Evolutionary conservation across 2,113 vertebrate genomes (phyloP), one percentile per base, ranked within the genome.

Genomic region (Colaptes auratus): DNA sequence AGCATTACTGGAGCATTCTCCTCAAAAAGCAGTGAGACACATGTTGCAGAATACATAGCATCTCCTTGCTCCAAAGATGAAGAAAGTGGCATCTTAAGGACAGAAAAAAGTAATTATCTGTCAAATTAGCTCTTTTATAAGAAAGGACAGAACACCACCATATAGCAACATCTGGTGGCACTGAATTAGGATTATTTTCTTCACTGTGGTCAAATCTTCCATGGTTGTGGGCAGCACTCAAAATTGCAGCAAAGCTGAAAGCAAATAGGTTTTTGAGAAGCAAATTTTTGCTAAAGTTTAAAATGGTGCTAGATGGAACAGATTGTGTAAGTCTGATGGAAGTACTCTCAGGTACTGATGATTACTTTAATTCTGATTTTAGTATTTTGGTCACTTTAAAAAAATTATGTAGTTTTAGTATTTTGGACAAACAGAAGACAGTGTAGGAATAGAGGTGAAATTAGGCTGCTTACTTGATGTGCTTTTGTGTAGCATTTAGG

Each of bases 401-500:
- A 24, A 52, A 53, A 60, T 39, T 50, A 2, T 66, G 19, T 53
- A 21, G 0, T 42, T 82, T 78, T 78, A 52, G 19, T 73, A 8
- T 92, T 89, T 76, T 76, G 25, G 44, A 30, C 7, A 36, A 23
- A 59, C n/a, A 72, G 35, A 75, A 24, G 66, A n/a, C 27, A 82
- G 35, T 39, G 5, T 81, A 60, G 64, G n/a, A 90, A 18, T 67
- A 63, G 92, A 66, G 31, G 23, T 69, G 39, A 71, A 80, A 39
- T 79, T n/a, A 50, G 42, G 42, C 82, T 94, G 69, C 75, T 95
- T 93, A 83, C 30, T 94, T 64, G 30, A 3, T 93, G 4, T 95
- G 61, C 36, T 96, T 97, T 91, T 92, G 63, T 97, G 64, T 97
- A 99, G 99, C 99, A 56, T 99, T 99, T 97, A 98, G 99, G 88